Conservation (phyloP, 2,113 vertebrate genomes). For the Vanacampus margaritifer region DNA sequence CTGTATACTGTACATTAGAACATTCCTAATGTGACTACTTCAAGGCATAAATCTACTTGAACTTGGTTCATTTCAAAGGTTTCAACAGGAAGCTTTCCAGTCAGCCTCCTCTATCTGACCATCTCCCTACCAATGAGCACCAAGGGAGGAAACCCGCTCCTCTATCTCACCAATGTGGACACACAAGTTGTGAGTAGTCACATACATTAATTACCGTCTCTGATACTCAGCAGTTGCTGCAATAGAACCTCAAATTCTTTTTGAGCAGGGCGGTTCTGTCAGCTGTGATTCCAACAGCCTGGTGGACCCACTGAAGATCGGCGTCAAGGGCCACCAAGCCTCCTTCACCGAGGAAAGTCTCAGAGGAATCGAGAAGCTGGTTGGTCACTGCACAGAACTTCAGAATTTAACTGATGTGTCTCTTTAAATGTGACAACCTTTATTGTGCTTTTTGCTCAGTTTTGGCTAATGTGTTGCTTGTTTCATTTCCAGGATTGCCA, state of each 20-base stretch:
- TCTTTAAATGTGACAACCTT: background rate
- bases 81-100: conserved; percentile 77
- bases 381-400: conserved; percentile 35
- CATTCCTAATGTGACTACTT: background rate
- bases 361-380: conserved; percentile 71
- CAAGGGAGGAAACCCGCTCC: conserved; percentile 75
- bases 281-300: conserved; percentile 69
- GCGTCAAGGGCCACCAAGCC: conserved; percentile 47
- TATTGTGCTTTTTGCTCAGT: background rate
- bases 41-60: background rate
- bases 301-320: conserved; percentile 78
- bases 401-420: background rate
- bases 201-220: no score
- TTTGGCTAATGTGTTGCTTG: background rate
- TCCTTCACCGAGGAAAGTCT: conserved; percentile 81
- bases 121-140: conserved; percentile 77
- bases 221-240: no score
- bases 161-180: conserved; percentile 79
- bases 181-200: conserved; percentile 68
- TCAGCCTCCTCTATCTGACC: conserved; percentile 75
- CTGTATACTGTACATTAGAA: background rate
- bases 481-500: conserved; percentile 76
- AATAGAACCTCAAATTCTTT: background rate
- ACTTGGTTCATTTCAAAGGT: conserved; percentile 62
- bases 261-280: conserved; percentile 72